Conservation (phyloP, 1,140 invertebrate species). For the Matsumurasca onukii region DNA sequence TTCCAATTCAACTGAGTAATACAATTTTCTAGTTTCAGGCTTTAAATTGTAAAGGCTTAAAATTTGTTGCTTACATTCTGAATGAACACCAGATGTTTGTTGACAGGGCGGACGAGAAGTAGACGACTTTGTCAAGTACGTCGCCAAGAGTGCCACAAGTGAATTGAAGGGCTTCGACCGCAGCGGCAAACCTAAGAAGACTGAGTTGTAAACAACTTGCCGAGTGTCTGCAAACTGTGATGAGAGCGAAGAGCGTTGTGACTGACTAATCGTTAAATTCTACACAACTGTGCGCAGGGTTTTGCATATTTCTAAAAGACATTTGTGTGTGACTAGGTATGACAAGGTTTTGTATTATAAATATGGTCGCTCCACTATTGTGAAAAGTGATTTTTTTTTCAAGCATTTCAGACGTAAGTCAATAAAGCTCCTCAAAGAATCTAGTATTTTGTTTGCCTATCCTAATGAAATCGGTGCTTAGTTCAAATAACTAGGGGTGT, state of each 20-base stretch:
- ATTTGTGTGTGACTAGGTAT: neutral
- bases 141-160: constrained; percentile 88
- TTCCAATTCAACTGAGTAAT: too few relatives aligned
- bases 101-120: constrained; percentile 86
- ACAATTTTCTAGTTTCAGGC: too few relatives aligned
- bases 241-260: neutral
- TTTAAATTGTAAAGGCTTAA: neutral
- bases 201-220: constrained; percentile 60
- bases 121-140: constrained; percentile 95
- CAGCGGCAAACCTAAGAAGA: constrained; percentile 84
- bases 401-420: too few relatives aligned
- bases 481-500: too few relatives aligned
- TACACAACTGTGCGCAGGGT: neutral
- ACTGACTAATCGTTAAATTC: neutral
- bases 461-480: too few relatives aligned
- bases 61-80: neutral
- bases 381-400: neutral
- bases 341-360: neutral
- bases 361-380: neutral
- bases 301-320: neutral
- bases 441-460: too few relatives aligned
- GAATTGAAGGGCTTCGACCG: constrained; percentile 88
- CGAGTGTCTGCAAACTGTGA: too few relatives aligned
- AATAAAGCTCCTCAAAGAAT: too few relatives aligned
- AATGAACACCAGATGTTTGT: too few relatives aligned